Base-by-base conservation (phyloP, 2,113 vertebrate species). In the Anarhynchus alexandrinus region DNA sequence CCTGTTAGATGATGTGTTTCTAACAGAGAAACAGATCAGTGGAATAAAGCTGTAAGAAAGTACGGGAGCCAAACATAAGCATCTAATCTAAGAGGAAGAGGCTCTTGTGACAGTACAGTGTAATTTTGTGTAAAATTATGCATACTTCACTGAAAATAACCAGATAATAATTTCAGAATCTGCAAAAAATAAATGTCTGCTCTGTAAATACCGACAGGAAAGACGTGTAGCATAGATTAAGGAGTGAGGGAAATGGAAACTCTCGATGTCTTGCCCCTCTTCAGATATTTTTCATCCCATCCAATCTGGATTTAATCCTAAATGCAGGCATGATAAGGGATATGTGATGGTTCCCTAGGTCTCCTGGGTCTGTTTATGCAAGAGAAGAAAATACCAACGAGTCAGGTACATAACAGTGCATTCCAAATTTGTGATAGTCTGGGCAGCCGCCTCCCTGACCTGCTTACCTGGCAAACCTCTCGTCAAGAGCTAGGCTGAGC, bases 31-130 rank as follows among this genome's bases (percentile, higher is more conserved):
- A 32, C n/a, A 81, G 74, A 94, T 91, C 2, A 1, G 66, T 88
- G 91, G 79, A 66, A 85, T 89, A 91, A 96, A 95, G 54, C 95
- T 81, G 47, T 84, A 65, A 71, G 84, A 65, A 86, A 58, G 52
- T 77, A 67, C 66, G 29, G 74, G 86, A 72, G 90, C 57, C 54
- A 89, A 95, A 82, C 49, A 67, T 76, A 82, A 96, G 77, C 62
- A 79, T 85, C 49, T 73, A 54, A 95, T 80, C 51, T 74, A 72
- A 86, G 30, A 90, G 15, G 57, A 93, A 51, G 74, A 62, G 11
- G 76, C 47, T 76, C 20, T 78, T 94, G 69, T 89, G 88, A 72
- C 51, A 83, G 38, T 51, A n/a, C 76, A 47, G 27, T 93, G 69
- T 67, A 34, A 54, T 81, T 81, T 94, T 87, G 26, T 85, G 59